A percentile compares a stretch with the other conserved stretches of the same genome.
Conservation (phyloP, 92 coral and sea anemone genomes). For the Bergia sp. region DNA sequence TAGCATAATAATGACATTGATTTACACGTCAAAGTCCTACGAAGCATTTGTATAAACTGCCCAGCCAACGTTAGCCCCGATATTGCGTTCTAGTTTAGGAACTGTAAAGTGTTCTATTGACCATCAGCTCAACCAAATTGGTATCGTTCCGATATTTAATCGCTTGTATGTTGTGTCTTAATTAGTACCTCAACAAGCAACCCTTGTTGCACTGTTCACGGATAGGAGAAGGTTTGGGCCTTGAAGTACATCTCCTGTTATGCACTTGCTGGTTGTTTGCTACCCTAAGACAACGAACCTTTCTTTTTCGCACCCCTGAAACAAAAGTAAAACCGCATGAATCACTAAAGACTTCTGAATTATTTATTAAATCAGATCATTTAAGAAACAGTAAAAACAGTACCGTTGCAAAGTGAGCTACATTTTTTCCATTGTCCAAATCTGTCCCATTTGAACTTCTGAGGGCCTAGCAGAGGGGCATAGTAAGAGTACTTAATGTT, state of each 20-base stretch:
- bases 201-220: slow-evolving; percentile 81
- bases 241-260: slow-evolving; percentile 61
- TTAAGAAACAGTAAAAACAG: not conserved
- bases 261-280: slow-evolving; percentile 76
- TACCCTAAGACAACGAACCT: slow-evolving; percentile 75
- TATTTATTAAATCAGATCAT: not conserved
- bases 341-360: not conserved
- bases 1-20: too few species aligned
- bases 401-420: slow-evolving; percentile 81
- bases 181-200: slow-evolving; percentile 73
- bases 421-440: slow-evolving; percentile 81
- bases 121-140: too few species aligned
- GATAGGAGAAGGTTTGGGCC: slow-evolving; percentile 62
- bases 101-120: too few species aligned
- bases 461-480: slow-evolving; percentile 58
- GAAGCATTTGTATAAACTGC: not conserved
- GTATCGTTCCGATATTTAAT: too few species aligned
- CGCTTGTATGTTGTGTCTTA: not conserved
- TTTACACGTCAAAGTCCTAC: too few species aligned
- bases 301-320: slow-evolving; percentile 78
- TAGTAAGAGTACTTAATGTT: slow-evolving; percentile 68
- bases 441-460: slow-evolving; percentile 70
- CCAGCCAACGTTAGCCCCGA: not conserved
- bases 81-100: not conserved
- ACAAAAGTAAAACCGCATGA: not conserved